Base-by-base conservation (phyloP, 2,797 vertebrate genomes). In the Microctenopoma steveboyesi region DNA sequence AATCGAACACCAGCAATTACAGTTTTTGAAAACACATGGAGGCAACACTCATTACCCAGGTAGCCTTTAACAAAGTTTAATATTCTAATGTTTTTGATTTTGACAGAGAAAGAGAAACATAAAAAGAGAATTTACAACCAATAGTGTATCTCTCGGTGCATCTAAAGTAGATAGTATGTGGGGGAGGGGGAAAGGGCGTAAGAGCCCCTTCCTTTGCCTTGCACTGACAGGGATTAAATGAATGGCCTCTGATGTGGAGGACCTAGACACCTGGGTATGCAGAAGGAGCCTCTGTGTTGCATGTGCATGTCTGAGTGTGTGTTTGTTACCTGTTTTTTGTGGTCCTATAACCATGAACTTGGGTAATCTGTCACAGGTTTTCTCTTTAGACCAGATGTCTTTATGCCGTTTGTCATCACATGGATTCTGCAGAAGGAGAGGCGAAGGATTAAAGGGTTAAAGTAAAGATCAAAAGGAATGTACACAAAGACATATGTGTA, bases 361-460 rank as follows among this genome's bases (percentile, higher is more conserved):
- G 74, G 98, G 98, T 67, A 98, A 89, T 70, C 97, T 95, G 81
- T 97, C 95, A 6, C 98, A 99, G 0, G 96, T 98, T 94, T 99
- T 99, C 84, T 97, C 96, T 90, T 96, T 97, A 72, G 98, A 98
- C 98, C 98, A 99, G 87, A 99, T 98, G 86, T 99, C 98, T 91
- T 96, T 96, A 84, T 99, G 98, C 5, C 98, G 93, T 82, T 96
- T 98, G 76, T 99, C 98, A 28, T 99, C 97, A 70, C 98, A 99
- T 0, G 97, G 98, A 80, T 97, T 99, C 97, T 98, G 76, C 16
- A 78, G 55, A 55, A 53, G 77, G 27, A 72, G 7, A 76, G 50
- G 75, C 39, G 64, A 58, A 48, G 13, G 22, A 78, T 79, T 33
- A 72, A 30, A 37, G 39, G 39, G 30, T 65, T 53, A 28, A 61